These are phyloP conservation scores for Pomatorhinus ruficollis DNA, from an alignment of 2,113 vertebrate species.

Conservation along the genomic window DNA sequence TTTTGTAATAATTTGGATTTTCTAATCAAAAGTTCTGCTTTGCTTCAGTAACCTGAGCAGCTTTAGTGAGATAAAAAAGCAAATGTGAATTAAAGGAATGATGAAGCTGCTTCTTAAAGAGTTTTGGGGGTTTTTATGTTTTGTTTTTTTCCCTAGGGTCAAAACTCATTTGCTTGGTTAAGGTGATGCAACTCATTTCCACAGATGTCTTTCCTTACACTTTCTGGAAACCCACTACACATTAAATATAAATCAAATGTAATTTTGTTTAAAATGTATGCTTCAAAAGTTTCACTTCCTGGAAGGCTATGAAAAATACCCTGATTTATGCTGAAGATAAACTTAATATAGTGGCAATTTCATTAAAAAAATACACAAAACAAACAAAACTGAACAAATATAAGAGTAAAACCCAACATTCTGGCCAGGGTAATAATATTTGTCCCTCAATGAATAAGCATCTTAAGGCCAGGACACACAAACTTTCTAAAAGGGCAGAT, in stretches of 20 bases:
- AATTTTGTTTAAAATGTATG: not conserved
- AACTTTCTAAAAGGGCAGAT: not conserved
- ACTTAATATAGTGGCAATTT: not conserved
- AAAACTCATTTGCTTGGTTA: not conserved
- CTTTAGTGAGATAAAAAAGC: not conserved
- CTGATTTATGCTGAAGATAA: not conserved
- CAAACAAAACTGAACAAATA: not conserved
- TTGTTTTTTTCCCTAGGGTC: not conserved
- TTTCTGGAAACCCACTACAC: not conserved
- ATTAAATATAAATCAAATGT: not conserved
- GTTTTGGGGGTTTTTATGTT: accelerated
- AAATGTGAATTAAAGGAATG: not conserved
- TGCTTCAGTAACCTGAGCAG: not conserved
- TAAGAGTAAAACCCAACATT: accelerated
- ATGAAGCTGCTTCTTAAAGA: not conserved
- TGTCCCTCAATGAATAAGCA: not conserved
- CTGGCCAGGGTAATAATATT: not conserved
- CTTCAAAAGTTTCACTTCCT: not conserved
- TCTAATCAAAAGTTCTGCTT: not conserved
- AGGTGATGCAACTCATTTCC: not conserved
- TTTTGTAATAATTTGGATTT: not conserved
- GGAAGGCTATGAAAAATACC: not conserved
- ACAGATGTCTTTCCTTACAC: not conserved
- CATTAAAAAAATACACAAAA: not conserved
- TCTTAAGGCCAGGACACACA: not conserved